Conservation (phyloP, 1,140 invertebrate species). For the Euura lappo region DNA sequence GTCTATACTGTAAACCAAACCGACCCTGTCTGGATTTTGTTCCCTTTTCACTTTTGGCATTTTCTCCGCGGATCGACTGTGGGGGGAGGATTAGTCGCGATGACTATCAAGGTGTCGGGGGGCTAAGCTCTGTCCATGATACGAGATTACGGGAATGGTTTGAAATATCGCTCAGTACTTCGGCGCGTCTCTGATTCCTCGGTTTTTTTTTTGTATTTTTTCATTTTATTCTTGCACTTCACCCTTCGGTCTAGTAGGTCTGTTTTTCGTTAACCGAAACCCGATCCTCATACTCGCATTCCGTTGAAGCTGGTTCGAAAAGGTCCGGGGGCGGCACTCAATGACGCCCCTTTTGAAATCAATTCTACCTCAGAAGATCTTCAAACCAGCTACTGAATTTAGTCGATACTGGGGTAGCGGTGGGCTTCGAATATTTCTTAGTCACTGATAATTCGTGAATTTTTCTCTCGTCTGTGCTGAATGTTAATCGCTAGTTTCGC, state of each 20-base stretch:
- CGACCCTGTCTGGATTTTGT: constrained; percentile 7
- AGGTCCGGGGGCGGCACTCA: neutral
- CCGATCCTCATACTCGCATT: constrained; percentile 1
- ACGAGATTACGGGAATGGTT: constrained; percentile 45
- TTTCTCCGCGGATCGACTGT: constrained; percentile 17
- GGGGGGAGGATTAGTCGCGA: constrained; percentile 42
- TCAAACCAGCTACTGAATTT: too few species aligned
- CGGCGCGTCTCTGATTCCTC: neutral
- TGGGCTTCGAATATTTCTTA: too few species aligned
- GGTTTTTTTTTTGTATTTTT: neutral
- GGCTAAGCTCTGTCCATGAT: constrained; percentile 50
- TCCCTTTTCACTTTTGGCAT: constrained; percentile 28
- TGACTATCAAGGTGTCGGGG: constrained; percentile 44
- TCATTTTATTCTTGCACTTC: neutral
- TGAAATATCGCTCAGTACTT: constrained; percentile 45
- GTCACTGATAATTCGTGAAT: too few species aligned
- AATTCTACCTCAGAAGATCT: neutral
- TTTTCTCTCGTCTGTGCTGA: too few species aligned
- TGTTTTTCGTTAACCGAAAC: neutral
- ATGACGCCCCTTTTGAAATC: constrained; percentile 2
- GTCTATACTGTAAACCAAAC: neutral
- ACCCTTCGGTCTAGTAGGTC: neutral
- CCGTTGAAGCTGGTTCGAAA: neutral
- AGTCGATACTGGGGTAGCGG: too few species aligned
- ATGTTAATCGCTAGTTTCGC: too few species aligned